These are phyloP conservation scores for Ahaetulla prasina DNA, from an alignment of 2,113 vertebrate genomes.

Conservation along the genomic window DNA sequence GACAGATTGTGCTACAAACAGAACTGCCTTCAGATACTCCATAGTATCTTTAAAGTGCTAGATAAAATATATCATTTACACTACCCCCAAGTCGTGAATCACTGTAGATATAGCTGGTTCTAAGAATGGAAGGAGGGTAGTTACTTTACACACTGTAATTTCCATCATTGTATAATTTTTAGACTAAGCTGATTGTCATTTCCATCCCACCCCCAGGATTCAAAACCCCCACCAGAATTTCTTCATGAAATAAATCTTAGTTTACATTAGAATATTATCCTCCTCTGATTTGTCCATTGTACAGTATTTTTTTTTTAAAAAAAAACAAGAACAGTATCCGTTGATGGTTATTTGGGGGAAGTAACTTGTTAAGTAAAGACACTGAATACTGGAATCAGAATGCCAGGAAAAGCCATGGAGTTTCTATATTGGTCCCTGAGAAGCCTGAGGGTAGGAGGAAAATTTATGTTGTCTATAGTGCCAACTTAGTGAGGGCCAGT, in stretches of 20 bases:
- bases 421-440: neutral
- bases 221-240: neutral
- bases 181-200: neutral
- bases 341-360: neutral
- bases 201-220: neutral
- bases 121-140: neutral
- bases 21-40: conserved; percentile 10
- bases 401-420: neutral
- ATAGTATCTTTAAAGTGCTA: neutral
- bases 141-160: neutral
- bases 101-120: neutral
- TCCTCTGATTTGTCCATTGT: neutral
- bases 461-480: conserved; percentile 22
- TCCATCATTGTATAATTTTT: fast-evolving
- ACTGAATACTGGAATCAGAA: neutral
- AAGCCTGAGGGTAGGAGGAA: conserved; percentile 1
- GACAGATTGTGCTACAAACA: conserved; percentile 20
- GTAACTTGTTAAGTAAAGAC: conserved; percentile 10
- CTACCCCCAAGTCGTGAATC: neutral
- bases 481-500: conserved; percentile 12
- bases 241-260: neutral
- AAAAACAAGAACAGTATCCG: neutral
- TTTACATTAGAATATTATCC: neutral
- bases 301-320: neutral
- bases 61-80: conserved; percentile 48